These are phyloP conservation scores for Crotalus helleri DNA, from an alignment of 2,113 vertebrate genomes.

Conservation along the genomic window DNA sequence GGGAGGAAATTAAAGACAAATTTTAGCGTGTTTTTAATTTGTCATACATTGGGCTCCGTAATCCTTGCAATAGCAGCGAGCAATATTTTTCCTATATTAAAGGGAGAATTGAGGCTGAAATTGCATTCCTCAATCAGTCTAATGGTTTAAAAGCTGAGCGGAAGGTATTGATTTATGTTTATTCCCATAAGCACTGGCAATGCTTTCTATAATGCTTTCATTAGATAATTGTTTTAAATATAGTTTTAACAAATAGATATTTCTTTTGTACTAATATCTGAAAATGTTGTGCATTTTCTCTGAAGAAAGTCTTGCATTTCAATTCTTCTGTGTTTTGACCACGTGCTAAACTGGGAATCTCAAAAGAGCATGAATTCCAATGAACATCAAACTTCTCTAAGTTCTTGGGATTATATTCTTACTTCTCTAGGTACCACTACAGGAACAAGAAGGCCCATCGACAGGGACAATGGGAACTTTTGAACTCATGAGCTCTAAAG, in stretches of 20 bases:
- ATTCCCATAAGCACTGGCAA: neutral
- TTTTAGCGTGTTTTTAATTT: neutral
- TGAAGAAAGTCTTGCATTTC: neutral
- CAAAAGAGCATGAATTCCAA: neutral
- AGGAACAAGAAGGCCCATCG: slow-evolving; percentile 92
- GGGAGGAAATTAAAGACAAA: neutral
- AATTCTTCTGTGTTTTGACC: neutral
- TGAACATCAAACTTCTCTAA: slow-evolving; percentile 20
- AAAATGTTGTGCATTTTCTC: neutral
- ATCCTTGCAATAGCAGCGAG: neutral
- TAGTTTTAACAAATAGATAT: neutral
- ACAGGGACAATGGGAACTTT: slow-evolving; percentile 84
- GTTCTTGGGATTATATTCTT: neutral
- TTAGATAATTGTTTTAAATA: neutral
- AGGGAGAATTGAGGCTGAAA: neutral
- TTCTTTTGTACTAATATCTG: neutral
- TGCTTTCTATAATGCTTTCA: neutral
- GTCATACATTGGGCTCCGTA: neutral
- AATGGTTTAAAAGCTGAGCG: neutral
- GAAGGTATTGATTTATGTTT: neutral
- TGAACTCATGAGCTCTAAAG: slow-evolving; percentile 97
- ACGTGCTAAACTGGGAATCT: neutral
- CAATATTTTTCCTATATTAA: neutral
- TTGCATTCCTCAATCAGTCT: neutral
- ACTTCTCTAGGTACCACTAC: slow-evolving; percentile 79